phyloP scores from a whole-genome alignment of 2,888 invertebrate species.

The Napeogenes sylphis region DNA sequence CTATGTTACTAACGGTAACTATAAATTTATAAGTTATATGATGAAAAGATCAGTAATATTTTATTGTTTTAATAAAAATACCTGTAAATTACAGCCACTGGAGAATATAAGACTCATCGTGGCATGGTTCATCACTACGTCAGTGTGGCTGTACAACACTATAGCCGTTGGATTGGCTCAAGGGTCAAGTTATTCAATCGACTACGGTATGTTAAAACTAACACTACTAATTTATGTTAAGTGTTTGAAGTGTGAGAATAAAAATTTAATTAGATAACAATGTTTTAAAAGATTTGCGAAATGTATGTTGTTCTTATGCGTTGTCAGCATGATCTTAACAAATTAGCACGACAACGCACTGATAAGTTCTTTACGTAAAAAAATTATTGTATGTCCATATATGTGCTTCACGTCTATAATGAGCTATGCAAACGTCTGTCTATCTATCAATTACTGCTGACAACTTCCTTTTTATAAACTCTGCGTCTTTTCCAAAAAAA shows the following conservation, averaged over 20 bases:
- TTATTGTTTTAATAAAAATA: conserved; percentile 1
- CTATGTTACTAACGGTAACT: conserved; percentile 78
- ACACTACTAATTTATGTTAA: conserved; percentile 6
- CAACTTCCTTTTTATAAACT: background rate
- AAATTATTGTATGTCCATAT: conserved; percentile 18
- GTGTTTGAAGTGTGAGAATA: conserved; percentile 3
- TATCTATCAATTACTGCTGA: background rate
- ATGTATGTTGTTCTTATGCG: conserved; percentile 53
- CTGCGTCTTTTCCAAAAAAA: background rate
- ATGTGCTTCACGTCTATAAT: conserved; percentile 17
- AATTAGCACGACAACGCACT: conserved; percentile 63
- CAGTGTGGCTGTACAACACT: conserved; percentile 78
- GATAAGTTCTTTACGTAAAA: conserved; percentile 18
- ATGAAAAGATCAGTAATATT: too few relatives aligned
- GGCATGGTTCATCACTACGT: conserved; percentile 77
- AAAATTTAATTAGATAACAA: conserved; percentile 18
- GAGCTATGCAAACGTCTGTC: conserved; percentile 3
- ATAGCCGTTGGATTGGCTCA: conserved; percentile 70
- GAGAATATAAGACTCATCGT: conserved; percentile 75
- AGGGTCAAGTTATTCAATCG: conserved; percentile 66
- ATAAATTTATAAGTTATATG: background rate
- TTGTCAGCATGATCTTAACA: conserved; percentile 66
- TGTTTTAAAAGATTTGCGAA: conserved; percentile 28
- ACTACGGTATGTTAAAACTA: conserved; percentile 56
- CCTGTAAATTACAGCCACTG: conserved; percentile 70